A percentile compares a stretch with the other conserved stretches of the same genome.
Evolutionary conservation across 2,888 invertebrate species (phyloP).

Genomic region (Scaptomyza flava): DNA sequence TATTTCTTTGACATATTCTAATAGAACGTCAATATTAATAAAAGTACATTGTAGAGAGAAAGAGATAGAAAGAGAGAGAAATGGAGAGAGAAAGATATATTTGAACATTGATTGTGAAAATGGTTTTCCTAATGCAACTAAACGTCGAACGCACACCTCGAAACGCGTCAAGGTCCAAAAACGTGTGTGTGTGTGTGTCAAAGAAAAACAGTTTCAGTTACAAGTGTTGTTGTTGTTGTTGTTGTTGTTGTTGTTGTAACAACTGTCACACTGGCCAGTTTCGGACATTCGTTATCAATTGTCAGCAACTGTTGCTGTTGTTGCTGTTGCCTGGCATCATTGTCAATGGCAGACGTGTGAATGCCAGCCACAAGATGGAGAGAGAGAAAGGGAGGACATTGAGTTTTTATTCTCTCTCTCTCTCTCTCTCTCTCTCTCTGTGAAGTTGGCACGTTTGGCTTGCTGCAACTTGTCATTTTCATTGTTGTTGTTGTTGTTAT

Average conservation of each 20-base stretch:
- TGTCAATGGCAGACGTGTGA: conserved; percentile 48
- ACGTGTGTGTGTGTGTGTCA: conserved; percentile 1
- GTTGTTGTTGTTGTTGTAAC: conserved; percentile 16
- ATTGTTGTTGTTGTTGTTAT: not conserved
- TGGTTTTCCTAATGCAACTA: conserved; percentile 34
- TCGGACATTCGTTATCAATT: conserved; percentile 60
- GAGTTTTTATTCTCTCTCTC: conserved; percentile 6
- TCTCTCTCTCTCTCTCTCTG: conserved; percentile 17
- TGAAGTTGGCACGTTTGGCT: conserved; percentile 56
- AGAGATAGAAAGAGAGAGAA: no score
- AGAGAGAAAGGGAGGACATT: not conserved
- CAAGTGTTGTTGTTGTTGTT: conserved; percentile 37
- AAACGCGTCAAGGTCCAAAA: conserved; percentile 21
- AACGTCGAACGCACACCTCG: conserved; percentile 27
- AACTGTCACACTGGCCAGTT: conserved; percentile 51
- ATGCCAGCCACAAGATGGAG: conserved; percentile 22
- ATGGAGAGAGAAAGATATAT: no score
- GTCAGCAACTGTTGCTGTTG: conserved; percentile 48
- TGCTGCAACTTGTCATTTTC: conserved; percentile 29
- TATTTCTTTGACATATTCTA: no score
- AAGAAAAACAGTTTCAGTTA: conserved; percentile 27
- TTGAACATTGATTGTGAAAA: conserved; percentile 10
- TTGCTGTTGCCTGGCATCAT: conserved; percentile 26
- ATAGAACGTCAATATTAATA: no score
- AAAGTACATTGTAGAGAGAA: no score